These are phyloP conservation scores for Triplophysa rosa DNA, from an alignment of 2,113 vertebrate genomes.

Conservation along the genomic window DNA sequence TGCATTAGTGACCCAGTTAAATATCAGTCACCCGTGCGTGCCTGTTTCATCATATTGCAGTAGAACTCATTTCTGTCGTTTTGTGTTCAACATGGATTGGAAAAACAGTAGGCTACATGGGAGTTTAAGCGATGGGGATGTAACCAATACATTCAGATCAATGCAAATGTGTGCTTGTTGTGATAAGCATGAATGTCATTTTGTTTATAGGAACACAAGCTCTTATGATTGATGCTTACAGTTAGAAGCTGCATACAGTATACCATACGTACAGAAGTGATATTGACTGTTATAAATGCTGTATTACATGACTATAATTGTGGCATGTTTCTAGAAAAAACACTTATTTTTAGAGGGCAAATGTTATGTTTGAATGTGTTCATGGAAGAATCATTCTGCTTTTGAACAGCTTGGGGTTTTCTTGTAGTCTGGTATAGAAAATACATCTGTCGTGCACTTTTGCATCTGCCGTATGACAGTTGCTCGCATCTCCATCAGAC, in stretches of 20 bases:
- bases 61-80: neutral
- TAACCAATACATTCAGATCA: neutral
- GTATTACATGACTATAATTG: neutral
- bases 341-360: too few relatives aligned
- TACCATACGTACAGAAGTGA: neutral
- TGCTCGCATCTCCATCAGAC: too few relatives aligned
- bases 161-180: constrained; percentile 6
- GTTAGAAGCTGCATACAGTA: neutral
- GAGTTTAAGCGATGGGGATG: too few relatives aligned
- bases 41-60: neutral
- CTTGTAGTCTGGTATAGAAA: too few relatives aligned
- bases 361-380: too few relatives aligned
- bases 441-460: too few relatives aligned
- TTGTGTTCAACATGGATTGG: neutral
- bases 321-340: too few relatives aligned
- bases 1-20: neutral
- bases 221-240: neutral
- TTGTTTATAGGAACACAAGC: neutral
- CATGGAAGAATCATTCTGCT: too few relatives aligned
- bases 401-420: too few relatives aligned
- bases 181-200: neutral
- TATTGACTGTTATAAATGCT: neutral
- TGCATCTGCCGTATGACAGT: too few relatives aligned
- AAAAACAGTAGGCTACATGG: too few relatives aligned
- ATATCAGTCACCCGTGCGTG: neutral